A percentile compares a stretch with the other conserved stretches of the same genome.
phyloP scores from a whole-genome alignment of 2,797 vertebrate genomes.

The Thalassophryne amazonica region DNA sequence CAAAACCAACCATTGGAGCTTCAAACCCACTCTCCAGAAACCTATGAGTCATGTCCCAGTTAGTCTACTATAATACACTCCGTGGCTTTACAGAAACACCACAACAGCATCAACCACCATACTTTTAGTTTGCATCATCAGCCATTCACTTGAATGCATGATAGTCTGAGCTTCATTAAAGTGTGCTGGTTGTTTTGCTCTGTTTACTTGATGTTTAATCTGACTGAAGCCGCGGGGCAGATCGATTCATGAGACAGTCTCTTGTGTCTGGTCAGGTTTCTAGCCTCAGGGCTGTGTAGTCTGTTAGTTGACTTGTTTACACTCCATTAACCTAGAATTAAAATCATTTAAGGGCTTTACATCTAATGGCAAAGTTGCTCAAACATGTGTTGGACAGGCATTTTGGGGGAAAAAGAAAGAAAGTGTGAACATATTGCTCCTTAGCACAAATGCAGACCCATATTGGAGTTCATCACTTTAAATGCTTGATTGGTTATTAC shows the following conservation, averaged over 20 bases:
- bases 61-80: too few species aligned
- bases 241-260: slow-evolving; percentile 23
- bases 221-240: slow-evolving; percentile 9
- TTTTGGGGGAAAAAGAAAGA: too few species aligned
- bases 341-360: background rate
- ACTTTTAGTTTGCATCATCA: background rate
- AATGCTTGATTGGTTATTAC: background rate
- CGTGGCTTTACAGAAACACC: too few species aligned
- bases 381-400: background rate
- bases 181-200: background rate
- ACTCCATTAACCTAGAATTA: background rate
- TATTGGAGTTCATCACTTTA: slow-evolving; percentile 1
- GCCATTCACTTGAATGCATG: slow-evolving; percentile 1
- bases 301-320: slow-evolving; percentile 15
- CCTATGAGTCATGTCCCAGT: too few species aligned
- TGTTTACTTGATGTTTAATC: slow-evolving; percentile 15
- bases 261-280: slow-evolving; percentile 4
- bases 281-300: background rate
- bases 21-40: too few species aligned
- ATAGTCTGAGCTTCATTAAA: slow-evolving; percentile 12
- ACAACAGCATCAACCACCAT: too few species aligned
- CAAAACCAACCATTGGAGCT: too few species aligned
- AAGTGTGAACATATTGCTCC: background rate
- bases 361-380: background rate
- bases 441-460: background rate